Percentiles rank a stretch among this genome's conserved stretches.
phyloP scores from a whole-genome alignment of 2,888 invertebrate genomes.

The Scaeva pyrastri region DNA sequence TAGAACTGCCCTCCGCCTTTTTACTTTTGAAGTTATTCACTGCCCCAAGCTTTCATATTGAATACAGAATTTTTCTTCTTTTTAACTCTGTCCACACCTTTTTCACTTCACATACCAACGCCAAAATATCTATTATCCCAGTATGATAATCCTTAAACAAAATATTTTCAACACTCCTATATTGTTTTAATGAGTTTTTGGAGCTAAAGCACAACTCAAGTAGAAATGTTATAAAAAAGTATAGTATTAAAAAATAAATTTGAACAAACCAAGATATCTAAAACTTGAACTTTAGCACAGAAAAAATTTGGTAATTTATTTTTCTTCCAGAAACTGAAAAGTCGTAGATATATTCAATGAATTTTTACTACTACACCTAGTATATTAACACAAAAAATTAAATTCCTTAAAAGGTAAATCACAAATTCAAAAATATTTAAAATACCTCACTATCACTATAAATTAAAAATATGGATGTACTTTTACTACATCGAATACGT shows the following conservation, averaged over 20 bases:
- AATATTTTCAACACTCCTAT: not conserved
- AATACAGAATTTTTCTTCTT: not conserved
- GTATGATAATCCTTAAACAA: not conserved
- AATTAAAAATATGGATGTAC: slow-evolving; percentile 1
- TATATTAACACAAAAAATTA: not conserved
- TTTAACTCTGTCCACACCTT: slow-evolving; percentile 17
- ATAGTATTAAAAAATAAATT: not conserved
- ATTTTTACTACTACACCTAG: not conserved
- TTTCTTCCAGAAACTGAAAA: not conserved
- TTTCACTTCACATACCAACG: slow-evolving; percentile 1
- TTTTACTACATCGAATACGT: slow-evolving; percentile 15
- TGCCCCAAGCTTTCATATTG: not conserved
- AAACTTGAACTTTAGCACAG: not conserved
- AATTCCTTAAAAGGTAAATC: not conserved
- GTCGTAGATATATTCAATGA: not conserved
- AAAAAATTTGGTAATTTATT: not conserved
- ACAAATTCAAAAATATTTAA: not conserved
- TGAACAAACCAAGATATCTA: not conserved
- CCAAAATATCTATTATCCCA: not conserved
- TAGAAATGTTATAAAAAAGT: not conserved
- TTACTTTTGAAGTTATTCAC: not conserved
- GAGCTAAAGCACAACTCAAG: not conserved
- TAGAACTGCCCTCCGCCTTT: not conserved
- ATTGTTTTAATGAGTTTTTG: too few species aligned
- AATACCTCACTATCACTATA: not conserved